phyloP scores from a whole-genome alignment of 2,797 vertebrate species.

The Lagocephalus sceleratus region DNA sequence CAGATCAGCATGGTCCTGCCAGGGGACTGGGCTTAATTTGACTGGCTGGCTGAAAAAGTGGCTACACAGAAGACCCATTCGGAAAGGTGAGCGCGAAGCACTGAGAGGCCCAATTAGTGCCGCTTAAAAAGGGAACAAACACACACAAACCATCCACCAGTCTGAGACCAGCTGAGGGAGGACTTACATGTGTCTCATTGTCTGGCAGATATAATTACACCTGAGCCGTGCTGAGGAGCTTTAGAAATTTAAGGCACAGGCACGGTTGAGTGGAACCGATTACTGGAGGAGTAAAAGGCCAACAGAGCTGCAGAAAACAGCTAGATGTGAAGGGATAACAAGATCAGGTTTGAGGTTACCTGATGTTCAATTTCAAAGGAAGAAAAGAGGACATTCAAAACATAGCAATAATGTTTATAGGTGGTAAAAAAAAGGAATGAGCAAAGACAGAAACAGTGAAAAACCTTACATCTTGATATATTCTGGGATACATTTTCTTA shows the following conservation, averaged over 20 bases:
- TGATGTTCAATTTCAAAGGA: neutral
- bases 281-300: conserved; percentile 32
- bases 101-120: conserved; percentile 57
- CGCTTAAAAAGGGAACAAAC: conserved; percentile 41
- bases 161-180: conserved; percentile 42
- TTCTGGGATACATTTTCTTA: neutral
- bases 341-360: neutral
- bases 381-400: neutral
- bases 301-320: conserved; percentile 18
- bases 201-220: conserved; percentile 61
- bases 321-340: conserved; percentile 4
- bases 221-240: conserved; percentile 36
- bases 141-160: conserved; percentile 17
- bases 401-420: neutral
- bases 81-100: conserved; percentile 46
- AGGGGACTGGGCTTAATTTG: conserved; percentile 36
- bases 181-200: conserved; percentile 35
- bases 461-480: neutral
- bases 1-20: conserved; percentile 39
- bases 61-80: conserved; percentile 31
- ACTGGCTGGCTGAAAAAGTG: conserved; percentile 28
- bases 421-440: no score
- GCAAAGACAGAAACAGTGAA: neutral
- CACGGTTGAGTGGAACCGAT: conserved; percentile 43
- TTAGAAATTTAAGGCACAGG: conserved; percentile 49